These are phyloP conservation scores for Lysandra bellargus DNA, from an alignment of 2,888 invertebrate genomes.

Conservation along the genomic window DNA sequence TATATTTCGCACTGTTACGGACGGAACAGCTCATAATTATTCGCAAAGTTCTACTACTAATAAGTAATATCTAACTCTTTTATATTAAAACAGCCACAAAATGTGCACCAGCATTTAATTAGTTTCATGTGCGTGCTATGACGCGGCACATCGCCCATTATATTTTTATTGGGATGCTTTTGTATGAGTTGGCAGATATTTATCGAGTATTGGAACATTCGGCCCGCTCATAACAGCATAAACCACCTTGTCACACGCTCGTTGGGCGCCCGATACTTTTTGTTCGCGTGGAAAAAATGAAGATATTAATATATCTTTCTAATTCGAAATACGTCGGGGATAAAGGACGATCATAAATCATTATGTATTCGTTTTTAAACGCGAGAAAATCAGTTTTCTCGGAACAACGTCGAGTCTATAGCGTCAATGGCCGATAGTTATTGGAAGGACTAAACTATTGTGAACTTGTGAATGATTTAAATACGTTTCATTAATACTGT, in stretches of 20 bases:
- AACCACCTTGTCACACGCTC: constrained; percentile 81
- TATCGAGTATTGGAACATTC: constrained; percentile 79
- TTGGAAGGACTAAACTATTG: constrained; percentile 20
- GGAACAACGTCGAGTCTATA: constrained; percentile 63
- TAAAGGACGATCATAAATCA: constrained; percentile 68
- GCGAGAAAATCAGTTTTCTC: constrained; percentile 67
- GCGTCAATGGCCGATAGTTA: constrained; percentile 36
- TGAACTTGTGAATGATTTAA: background rate
- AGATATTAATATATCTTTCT: constrained; percentile 81
- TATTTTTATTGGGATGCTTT: constrained; percentile 80
- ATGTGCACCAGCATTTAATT: constrained; percentile 46
- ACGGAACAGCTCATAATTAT: too few relatives aligned
- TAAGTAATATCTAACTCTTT: background rate
- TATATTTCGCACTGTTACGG: too few relatives aligned
- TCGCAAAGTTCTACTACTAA: too few relatives aligned
- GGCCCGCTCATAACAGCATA: constrained; percentile 78
- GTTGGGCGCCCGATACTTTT: constrained; percentile 76
- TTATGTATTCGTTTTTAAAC: constrained; percentile 63
- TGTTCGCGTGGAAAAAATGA: constrained; percentile 79
- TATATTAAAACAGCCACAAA: background rate
- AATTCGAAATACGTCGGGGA: constrained; percentile 79
- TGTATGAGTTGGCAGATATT: constrained; percentile 81
- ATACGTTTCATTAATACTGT: constrained; percentile 1
- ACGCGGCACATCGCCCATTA: constrained; percentile 78
- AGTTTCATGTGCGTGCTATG: constrained; percentile 75